Conservation (phyloP, 1,140 invertebrate genomes). For the Atta cephalotes region DNA sequence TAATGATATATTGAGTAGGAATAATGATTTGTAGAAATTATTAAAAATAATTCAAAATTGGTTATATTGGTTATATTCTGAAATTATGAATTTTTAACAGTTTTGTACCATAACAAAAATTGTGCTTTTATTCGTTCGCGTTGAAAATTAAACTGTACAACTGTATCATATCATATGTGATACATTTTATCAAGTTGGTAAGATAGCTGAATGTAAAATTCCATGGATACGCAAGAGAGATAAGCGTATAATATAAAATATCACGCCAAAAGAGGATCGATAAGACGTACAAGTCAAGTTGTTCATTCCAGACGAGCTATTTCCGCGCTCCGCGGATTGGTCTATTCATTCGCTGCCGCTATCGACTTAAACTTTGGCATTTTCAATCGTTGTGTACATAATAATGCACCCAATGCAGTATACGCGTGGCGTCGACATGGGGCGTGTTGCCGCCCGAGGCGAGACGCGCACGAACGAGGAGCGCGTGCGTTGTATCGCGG, state of each 20-base stretch:
- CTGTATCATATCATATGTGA: neutral
- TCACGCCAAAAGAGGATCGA: conserved; percentile 1
- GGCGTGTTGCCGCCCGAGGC: conserved; percentile 32
- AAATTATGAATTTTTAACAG: too few species aligned
- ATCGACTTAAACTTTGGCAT: conserved; percentile 61
- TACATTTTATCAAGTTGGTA: neutral
- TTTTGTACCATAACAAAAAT: neutral
- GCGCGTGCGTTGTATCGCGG: conserved; percentile 23
- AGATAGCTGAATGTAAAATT: neutral
- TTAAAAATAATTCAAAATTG: too few species aligned
- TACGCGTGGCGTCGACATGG: neutral
- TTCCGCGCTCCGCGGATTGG: neutral
- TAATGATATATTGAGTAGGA: too few species aligned
- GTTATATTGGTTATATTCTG: too few species aligned
- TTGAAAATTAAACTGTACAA: conserved; percentile 17
- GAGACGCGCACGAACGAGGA: conserved; percentile 10
- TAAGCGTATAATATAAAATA: conserved; percentile 23
- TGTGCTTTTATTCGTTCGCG: neutral
- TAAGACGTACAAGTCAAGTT: neutral
- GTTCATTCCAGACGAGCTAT: neutral
- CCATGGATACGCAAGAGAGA: neutral
- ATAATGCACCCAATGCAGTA: conserved; percentile 33
- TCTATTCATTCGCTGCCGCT: neutral
- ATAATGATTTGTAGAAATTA: too few species aligned
- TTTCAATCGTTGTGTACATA: conserved; percentile 30